Base-by-base conservation (phyloP, 2,797 vertebrate genomes). In the Eulemur rubriventer region DNA sequence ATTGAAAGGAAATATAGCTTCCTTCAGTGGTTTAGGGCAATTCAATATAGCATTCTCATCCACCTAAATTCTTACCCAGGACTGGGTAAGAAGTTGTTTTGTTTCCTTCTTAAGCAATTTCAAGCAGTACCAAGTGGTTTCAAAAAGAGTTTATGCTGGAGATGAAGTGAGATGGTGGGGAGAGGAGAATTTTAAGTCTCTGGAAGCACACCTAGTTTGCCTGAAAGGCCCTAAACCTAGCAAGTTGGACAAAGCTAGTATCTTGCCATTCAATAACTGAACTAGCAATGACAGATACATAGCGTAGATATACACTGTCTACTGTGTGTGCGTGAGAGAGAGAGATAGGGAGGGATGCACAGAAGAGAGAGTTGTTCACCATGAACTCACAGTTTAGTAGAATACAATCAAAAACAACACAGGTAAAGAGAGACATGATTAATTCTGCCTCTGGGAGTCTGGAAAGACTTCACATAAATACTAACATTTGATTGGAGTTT, bases 201-300 rank as follows among this genome's bases (percentile, higher is more conserved):
- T 48, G 50, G n/a, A 95, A 92, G 75, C 30, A 48, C 30, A 91
- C 18, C 16, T 61, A 18, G 2, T 65, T 79, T 94, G 48, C 41
- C 35, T 52, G 9, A 86, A 90, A 91, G 46, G 20, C 14, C 20
- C 12, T 67, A 80, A 72, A 73, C 13, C 70, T 35, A 78, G 17
- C 10, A 30, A 67, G 24, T 6, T 89, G 73, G 59, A 93, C 28
- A 52, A 76, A 93, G 1, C 30, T 26, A 41, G 9, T 46, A 89
- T 52, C 84, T 81, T 87, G n/a, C 65, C 70, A 67, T 48, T 95
- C 38, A 81, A 17, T 41, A 85, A 87, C 92, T 89, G 59, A 79
- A 76, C 2, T 0, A 4, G 50, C 24, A 92, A 88, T 46, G 12
- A n/a, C 7, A n/a, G 33, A n/a, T 35, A n/a, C 28, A 38, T 28